Evolutionary conservation across 2,113 vertebrate species (phyloP).

Genomic region (Cephalopholis sonnerati): DNA sequence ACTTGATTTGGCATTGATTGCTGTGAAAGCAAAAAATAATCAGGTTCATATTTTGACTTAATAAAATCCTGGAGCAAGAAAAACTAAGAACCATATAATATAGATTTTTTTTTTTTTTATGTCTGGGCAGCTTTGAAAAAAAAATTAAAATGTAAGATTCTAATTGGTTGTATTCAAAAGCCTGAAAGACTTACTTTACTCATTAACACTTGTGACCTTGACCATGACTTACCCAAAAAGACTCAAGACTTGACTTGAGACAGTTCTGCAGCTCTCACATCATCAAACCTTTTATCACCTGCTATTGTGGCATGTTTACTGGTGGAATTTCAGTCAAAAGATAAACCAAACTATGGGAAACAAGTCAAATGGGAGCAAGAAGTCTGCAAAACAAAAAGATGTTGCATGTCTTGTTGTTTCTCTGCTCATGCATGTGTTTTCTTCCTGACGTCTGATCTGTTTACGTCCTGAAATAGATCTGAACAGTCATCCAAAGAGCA

Average conservation of each 20-base stretch:
- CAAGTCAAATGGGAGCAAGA: neutral
- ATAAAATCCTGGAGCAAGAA: too few relatives aligned
- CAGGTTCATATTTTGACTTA: neutral
- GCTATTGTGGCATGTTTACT: neutral
- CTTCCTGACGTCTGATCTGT: neutral
- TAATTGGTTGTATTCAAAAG: neutral
- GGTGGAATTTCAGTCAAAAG: neutral
- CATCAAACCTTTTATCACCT: neutral
- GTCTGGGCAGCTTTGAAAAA: neutral
- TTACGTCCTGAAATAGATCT: constrained; percentile 15
- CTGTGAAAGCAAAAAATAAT: neutral
- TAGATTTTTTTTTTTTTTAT: too few relatives aligned
- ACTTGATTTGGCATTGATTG: too few relatives aligned
- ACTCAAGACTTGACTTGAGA: neutral
- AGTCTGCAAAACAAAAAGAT: neutral
- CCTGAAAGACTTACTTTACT: neutral
- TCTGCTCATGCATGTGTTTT: neutral
- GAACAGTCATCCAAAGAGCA: neutral
- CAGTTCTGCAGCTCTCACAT: neutral
- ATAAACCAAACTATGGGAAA: constrained; percentile 1
- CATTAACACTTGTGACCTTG: neutral
- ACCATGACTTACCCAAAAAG: neutral
- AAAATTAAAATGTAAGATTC: neutral
- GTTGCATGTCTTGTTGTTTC: neutral
- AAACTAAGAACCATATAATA: too few relatives aligned